These are phyloP conservation scores for Polyommatus icarus DNA, from an alignment of 2,888 invertebrate genomes.

Conservation along the genomic window DNA sequence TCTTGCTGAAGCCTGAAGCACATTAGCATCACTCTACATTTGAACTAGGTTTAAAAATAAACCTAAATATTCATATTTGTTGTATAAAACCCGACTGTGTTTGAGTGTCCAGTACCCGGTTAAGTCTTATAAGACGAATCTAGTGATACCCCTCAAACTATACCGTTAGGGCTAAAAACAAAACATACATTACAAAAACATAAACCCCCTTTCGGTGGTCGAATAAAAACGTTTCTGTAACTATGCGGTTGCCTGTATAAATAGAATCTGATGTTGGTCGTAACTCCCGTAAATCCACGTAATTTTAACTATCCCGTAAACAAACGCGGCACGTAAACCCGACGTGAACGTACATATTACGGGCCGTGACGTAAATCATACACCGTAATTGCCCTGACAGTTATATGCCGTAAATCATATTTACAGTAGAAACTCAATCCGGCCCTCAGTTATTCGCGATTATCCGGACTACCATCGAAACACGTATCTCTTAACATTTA, in stretches of 20 bases:
- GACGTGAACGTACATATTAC: not conserved
- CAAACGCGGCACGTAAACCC: conserved; percentile 14
- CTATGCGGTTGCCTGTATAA: not conserved
- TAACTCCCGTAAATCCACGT: not conserved
- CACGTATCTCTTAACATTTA: too few species aligned
- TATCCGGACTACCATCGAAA: too few species aligned
- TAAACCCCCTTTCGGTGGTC: not conserved
- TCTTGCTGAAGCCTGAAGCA: not conserved
- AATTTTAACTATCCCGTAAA: conserved; percentile 22
- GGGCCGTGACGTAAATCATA: conserved; percentile 24
- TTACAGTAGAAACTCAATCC: not conserved
- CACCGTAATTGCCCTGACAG: not conserved
- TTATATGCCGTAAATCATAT: not conserved
- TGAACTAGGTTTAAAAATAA: not conserved
- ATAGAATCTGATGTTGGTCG: not conserved
- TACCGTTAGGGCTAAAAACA: too few species aligned
- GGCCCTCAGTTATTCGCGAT: too few species aligned
- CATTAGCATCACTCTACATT: not conserved
- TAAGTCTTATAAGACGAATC: not conserved
- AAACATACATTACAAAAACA: too few species aligned
- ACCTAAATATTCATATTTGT: too few species aligned
- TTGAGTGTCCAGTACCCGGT: not conserved
- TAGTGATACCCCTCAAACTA: too few species aligned
- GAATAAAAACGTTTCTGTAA: not conserved
- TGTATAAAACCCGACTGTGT: too few species aligned